Conservation (phyloP, 2,888 invertebrate genomes). For the Leptinotarsa juncta region DNA sequence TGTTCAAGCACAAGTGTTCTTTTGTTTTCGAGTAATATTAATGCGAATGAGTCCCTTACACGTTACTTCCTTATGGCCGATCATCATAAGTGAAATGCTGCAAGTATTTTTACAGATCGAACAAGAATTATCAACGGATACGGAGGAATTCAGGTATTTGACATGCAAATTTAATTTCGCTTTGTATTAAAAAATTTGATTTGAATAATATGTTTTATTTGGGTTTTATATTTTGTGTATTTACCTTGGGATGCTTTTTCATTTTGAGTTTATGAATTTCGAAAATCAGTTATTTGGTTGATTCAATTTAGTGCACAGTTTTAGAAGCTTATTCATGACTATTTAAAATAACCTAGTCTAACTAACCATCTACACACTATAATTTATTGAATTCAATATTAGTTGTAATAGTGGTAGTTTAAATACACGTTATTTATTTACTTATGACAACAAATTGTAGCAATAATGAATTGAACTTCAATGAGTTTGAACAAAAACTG, state of each 20-base stretch:
- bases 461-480: too few relatives aligned
- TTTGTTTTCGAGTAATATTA: slow-evolving; percentile 88
- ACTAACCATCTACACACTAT: neutral
- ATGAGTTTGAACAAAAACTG: neutral
- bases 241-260: too few relatives aligned
- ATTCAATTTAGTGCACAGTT: neutral
- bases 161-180: neutral
- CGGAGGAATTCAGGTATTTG: slow-evolving; percentile 79
- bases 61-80: slow-evolving; percentile 90
- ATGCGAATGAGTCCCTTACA: slow-evolving; percentile 86
- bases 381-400: neutral
- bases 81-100: slow-evolving; percentile 90
- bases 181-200: neutral
- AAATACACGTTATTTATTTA: neutral
- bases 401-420: neutral
- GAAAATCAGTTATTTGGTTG: neutral
- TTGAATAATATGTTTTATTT: too few relatives aligned
- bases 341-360: neutral
- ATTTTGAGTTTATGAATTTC: too few relatives aligned
- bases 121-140: slow-evolving; percentile 81
- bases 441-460: too few relatives aligned
- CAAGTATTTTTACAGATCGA: slow-evolving; percentile 89
- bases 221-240: too few relatives aligned
- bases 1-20: slow-evolving; percentile 87
- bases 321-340: too few relatives aligned